phyloP scores from a whole-genome alignment of 1,140 invertebrate species.

The Bombus pyrosoma region DNA sequence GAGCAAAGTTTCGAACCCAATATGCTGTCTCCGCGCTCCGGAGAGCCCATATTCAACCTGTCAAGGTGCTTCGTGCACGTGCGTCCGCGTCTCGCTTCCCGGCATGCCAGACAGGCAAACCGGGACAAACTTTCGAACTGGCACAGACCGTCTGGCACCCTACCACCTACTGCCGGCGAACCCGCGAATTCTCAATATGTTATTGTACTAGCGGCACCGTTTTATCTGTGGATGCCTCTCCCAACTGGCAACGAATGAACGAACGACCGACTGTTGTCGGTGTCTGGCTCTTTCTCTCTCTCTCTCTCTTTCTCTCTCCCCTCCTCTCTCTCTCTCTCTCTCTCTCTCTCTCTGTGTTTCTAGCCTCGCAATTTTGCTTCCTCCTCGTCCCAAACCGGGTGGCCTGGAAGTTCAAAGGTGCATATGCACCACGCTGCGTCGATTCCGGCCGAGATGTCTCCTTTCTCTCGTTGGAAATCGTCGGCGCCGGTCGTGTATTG shows the following conservation, averaged over 20 bases:
- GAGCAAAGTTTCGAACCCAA: constrained; percentile 75
- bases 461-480: constrained; percentile 12
- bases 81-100: constrained; percentile 61
- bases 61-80: constrained; percentile 68
- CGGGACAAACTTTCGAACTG: constrained; percentile 81
- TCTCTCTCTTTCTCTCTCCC: too few relatives aligned
- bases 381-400: background rate
- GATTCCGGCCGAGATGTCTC: constrained; percentile 21
- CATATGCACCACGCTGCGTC: constrained; percentile 7
- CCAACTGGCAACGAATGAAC: constrained; percentile 36
- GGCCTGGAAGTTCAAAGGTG: constrained; percentile 45
- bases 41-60: constrained; percentile 72
- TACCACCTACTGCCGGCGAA: constrained; percentile 58
- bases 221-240: constrained; percentile 50
- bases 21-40: constrained; percentile 67
- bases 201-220: constrained; percentile 60
- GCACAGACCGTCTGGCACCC: constrained; percentile 79
- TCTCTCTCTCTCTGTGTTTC: background rate
- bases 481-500: background rate
- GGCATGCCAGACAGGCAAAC: constrained; percentile 75
- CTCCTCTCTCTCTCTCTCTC: too few relatives aligned
- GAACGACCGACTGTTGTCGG: constrained; percentile 47
- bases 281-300: background rate
- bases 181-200: constrained; percentile 67
- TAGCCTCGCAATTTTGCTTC: constrained; percentile 52